phyloP scores from a whole-genome alignment of 2,113 vertebrate genomes.

The Nansenia antarctica region DNA sequence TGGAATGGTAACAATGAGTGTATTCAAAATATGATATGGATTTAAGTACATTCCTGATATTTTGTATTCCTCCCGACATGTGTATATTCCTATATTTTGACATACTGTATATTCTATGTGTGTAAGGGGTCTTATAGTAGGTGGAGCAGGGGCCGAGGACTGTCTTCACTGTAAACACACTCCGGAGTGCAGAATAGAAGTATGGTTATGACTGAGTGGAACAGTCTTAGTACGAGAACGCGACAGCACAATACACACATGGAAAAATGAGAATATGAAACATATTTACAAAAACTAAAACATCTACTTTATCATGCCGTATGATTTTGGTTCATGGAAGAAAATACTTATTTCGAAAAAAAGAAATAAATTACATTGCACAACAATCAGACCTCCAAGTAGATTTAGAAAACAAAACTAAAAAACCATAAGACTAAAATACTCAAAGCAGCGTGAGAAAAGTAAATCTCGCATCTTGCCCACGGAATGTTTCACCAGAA shows the following conservation, averaged over 20 bases:
- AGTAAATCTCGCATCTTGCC: not conserved
- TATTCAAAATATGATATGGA: slow-evolving; percentile 18
- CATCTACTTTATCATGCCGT: not conserved
- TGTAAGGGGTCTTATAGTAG: not conserved
- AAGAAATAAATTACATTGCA: not conserved
- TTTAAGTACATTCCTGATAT: slow-evolving; percentile 4
- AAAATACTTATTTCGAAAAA: not conserved
- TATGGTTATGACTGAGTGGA: not conserved
- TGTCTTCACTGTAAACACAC: not conserved
- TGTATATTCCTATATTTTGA: too few species aligned
- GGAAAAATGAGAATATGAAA: not conserved
- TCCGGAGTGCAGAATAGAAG: not conserved
- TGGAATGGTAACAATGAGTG: slow-evolving; percentile 10
- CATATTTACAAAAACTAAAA: not conserved
- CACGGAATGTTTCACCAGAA: not conserved
- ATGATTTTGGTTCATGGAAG: not conserved
- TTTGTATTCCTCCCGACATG: not conserved
- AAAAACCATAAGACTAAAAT: not conserved
- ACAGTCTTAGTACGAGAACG: not conserved
- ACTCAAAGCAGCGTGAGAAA: not conserved
- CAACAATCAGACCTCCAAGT: not conserved
- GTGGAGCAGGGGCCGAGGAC: not conserved
- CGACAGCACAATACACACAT: not conserved
- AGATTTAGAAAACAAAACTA: slow-evolving; percentile 5
- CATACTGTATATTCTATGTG: too few species aligned